Evolutionary conservation across 1,140 invertebrate genomes (phyloP).

Genomic region (Myzus persicae): DNA sequence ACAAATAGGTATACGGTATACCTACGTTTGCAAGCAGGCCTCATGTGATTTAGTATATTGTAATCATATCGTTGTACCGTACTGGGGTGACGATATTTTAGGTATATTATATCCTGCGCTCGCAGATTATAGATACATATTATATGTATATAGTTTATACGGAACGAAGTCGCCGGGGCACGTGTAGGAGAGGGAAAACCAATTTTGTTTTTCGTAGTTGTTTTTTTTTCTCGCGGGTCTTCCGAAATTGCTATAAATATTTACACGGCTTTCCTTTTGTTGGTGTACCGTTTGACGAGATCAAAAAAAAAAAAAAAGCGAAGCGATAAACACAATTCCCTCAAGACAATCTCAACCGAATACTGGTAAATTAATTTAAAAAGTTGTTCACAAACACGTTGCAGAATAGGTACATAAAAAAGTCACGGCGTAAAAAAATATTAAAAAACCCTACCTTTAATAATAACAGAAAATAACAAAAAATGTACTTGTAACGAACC

Average conservation of each 20-base stretch:
- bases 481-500: background rate
- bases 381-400: slow-evolving; percentile 59
- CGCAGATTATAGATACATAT: background rate
- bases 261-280: slow-evolving; percentile 21
- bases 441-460: background rate
- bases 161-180: background rate
- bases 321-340: slow-evolving; percentile 44
- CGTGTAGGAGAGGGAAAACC: background rate
- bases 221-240: background rate
- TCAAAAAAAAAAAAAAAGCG: slow-evolving; percentile 25
- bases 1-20: background rate
- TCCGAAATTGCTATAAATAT: slow-evolving; percentile 39
- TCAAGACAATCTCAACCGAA: slow-evolving; percentile 59
- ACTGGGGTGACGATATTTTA: background rate
- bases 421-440: background rate
- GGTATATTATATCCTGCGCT: background rate
- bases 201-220: slow-evolving; percentile 15
- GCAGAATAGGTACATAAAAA: background rate
- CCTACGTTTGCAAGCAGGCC: background rate
- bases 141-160: background rate
- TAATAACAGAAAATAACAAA: background rate
- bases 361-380: slow-evolving; percentile 58
- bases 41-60: background rate
- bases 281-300: slow-evolving; percentile 6
- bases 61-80: background rate